These are phyloP conservation scores for Drosophila kohkoa DNA, from an alignment of 1,140 invertebrate species.

Conservation along the genomic window DNA sequence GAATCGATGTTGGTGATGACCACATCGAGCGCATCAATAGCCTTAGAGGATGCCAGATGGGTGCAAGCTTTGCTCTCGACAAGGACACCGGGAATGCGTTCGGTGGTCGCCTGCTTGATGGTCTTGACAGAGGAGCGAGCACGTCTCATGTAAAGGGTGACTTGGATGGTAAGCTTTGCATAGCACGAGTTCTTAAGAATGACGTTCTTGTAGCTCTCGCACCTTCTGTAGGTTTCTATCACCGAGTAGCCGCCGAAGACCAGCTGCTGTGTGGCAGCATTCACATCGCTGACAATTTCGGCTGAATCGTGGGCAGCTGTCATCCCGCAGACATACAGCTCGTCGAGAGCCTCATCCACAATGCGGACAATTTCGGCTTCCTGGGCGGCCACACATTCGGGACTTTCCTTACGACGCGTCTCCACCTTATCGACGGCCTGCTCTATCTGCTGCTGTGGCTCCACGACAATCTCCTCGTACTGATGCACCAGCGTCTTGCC, in stretches of 20 bases:
- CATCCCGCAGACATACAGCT: slow-evolving; percentile 53
- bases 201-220: slow-evolving; percentile 57
- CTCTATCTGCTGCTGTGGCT: slow-evolving; percentile 71
- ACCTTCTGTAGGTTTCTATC: slow-evolving; percentile 52
- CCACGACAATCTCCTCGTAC: slow-evolving; percentile 72
- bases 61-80: slow-evolving; percentile 67
- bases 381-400: slow-evolving; percentile 67
- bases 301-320: slow-evolving; percentile 57
- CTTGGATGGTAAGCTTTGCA: slow-evolving; percentile 57
- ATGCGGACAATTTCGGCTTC: slow-evolving; percentile 52
- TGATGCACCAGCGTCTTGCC: slow-evolving; percentile 56
- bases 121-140: slow-evolving; percentile 69
- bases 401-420: slow-evolving; percentile 51
- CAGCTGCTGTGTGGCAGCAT: slow-evolving; percentile 66
- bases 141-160: slow-evolving; percentile 53
- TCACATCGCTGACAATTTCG: slow-evolving; percentile 62
- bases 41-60: slow-evolving; percentile 57
- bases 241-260: slow-evolving; percentile 68
- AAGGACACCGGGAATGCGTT: slow-evolving; percentile 65
- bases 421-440: slow-evolving; percentile 61
- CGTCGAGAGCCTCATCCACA: slow-evolving; percentile 60
- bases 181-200: slow-evolving; percentile 56
- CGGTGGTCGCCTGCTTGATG: slow-evolving; percentile 59
- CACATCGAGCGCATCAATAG: slow-evolving; percentile 52
- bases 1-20: slow-evolving; percentile 55